Evolutionary conservation across 2,113 vertebrate species (phyloP).

Genomic region (Hiodon tergisus): DNA sequence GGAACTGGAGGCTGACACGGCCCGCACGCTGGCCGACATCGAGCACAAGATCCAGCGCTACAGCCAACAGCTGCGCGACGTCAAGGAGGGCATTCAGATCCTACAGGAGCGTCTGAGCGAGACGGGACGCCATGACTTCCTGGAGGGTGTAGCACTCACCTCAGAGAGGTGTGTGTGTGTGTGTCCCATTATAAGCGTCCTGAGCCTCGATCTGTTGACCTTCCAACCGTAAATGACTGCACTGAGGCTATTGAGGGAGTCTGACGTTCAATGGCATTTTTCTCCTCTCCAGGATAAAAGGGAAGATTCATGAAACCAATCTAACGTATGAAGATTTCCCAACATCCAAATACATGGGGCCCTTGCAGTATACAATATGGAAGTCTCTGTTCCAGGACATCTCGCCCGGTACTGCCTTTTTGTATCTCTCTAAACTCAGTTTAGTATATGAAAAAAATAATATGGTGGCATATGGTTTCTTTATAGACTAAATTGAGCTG

Average conservation of each 20-base stretch:
- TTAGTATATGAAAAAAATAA: too few species aligned
- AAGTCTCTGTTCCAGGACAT: constrained; percentile 95
- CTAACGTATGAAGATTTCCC: constrained; percentile 96
- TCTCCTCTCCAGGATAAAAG: constrained; percentile 77
- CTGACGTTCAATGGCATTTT: constrained; percentile 5
- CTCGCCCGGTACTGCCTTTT: constrained; percentile 74
- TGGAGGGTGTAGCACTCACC: constrained; percentile 79
- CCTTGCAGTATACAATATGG: constrained; percentile 96
- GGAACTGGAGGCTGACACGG: constrained; percentile 90
- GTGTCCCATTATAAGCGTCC: neutral
- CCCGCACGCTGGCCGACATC: constrained; percentile 82
- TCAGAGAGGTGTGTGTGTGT: constrained; percentile 73
- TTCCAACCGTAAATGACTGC: neutral
- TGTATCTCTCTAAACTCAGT: too few species aligned
- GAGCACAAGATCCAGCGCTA: constrained; percentile 97
- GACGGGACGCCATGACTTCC: constrained; percentile 77
- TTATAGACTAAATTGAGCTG: neutral
- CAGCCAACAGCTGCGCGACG: constrained; percentile 91
- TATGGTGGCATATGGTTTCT: too few species aligned
- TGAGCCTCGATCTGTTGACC: neutral
- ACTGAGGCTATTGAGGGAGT: neutral
- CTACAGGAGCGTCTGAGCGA: constrained; percentile 88
- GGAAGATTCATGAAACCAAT: constrained; percentile 94
- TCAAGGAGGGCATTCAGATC: constrained; percentile 93
- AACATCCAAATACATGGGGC: constrained; percentile 95